These are phyloP conservation scores for Atrina japonica DNA, from an alignment of 2,888 invertebrate species.

Conservation along the genomic window DNA sequence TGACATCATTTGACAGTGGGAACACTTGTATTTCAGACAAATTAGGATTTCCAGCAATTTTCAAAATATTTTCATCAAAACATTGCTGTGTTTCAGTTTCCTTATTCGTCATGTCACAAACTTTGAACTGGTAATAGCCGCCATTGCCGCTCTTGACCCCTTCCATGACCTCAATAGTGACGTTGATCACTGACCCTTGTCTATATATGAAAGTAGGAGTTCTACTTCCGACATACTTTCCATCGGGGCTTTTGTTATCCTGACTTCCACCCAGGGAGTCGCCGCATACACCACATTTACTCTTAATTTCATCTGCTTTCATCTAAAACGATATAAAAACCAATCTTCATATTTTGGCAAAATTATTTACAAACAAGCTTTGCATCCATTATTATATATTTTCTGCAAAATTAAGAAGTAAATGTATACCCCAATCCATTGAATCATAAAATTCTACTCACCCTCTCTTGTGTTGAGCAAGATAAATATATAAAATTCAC, in stretches of 20 bases:
- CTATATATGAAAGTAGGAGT: constrained; percentile 15
- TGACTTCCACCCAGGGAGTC: constrained; percentile 46
- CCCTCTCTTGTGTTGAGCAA: too few species aligned
- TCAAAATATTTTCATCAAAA: constrained; percentile 22
- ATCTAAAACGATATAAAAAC: too few species aligned
- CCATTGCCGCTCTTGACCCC: constrained; percentile 21
- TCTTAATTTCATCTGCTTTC: constrained; percentile 37
- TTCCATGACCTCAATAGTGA: constrained; percentile 22
- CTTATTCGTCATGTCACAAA: constrained; percentile 14
- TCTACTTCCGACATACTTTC: constrained; percentile 45
- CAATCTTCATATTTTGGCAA: too few species aligned
- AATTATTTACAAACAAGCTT: too few species aligned
- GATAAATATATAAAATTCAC: too few species aligned
- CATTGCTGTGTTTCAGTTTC: constrained; percentile 22
- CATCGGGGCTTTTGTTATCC: constrained; percentile 48
- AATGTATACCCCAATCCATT: too few species aligned
- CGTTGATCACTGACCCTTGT: constrained; percentile 29
- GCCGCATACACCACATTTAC: constrained; percentile 59
- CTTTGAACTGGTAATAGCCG: constrained; percentile 28
- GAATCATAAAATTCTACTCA: too few species aligned
- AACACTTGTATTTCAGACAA: constrained; percentile 4
- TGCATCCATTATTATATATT: too few species aligned
- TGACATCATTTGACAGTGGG: constrained; percentile 13
- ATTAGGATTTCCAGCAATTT: background rate
- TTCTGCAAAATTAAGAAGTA: too few species aligned